Base-by-base conservation (phyloP, 2,113 vertebrate species). In the Sialia sialis region DNA sequence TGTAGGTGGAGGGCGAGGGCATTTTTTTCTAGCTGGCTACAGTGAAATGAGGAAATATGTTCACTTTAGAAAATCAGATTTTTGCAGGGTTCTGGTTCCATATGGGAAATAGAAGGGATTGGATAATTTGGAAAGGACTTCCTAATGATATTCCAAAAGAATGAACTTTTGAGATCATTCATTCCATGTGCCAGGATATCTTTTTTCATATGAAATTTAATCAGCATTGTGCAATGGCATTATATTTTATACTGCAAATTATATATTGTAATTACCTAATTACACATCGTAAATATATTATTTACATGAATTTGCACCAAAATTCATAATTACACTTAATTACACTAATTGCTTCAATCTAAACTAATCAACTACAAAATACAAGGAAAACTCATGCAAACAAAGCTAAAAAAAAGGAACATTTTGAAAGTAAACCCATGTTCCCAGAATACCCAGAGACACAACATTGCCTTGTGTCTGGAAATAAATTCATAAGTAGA, bases 281-380 rank as follows among this genome's bases (percentile, higher is more conserved):
- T 98, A 95, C 44, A 95, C 80, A 96, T 97, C 97, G 93, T 97
- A 97, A 97, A 96, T 95, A 94, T 88, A 84, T 94, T 91, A 97
- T 97, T 97, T 97, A 96, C 78, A 96, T 25, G 87, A 90, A 96
- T 97, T 97, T 95, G 51, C 32, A 95, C 93, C 90, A 96, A 96
- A 96, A 97, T 96, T 97, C 95, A 92, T 97, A 97, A 97, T 97
- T 97, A 87, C 94, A 93, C 59, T 97, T 98, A 97, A 98, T 98
- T 97, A 96, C 55, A 86, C 94, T 96, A 97, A 97, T 97, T 97
- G 91, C 89, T 81, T 94, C 95, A 94, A 92, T 96, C 89, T 89
- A 94, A 94, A 90, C 74, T 97, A 97, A 97, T 97, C 89, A 96
- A 75, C 91, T 56, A 84, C 46, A 90, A 94, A 96, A 95, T 55